A percentile compares a stretch with the other conserved stretches of the same genome.
phyloP scores from a whole-genome alignment of 2,888 invertebrate genomes.

The Seira ritae region DNA sequence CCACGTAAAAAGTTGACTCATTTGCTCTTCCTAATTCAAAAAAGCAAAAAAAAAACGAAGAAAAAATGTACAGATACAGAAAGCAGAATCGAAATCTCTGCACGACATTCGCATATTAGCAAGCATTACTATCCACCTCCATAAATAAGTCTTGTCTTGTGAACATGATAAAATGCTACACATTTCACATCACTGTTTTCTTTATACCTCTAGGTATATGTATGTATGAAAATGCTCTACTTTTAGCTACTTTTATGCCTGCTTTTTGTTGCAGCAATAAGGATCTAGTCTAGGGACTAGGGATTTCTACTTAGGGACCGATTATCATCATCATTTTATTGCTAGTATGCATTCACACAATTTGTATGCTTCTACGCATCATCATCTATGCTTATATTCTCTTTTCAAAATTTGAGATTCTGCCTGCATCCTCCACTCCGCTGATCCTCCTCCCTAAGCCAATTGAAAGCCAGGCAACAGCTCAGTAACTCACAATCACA shows the following conservation, averaged over 20 bases:
- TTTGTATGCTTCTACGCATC: neutral
- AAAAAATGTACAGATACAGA: neutral
- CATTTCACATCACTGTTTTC: neutral
- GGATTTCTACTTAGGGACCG: neutral
- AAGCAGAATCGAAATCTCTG: neutral
- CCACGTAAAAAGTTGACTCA: neutral
- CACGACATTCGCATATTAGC: slow-evolving; percentile 24
- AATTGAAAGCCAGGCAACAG: too few relatives aligned
- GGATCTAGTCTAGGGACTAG: too few relatives aligned
- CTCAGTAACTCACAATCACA: too few relatives aligned
- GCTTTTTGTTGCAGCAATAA: too few relatives aligned
- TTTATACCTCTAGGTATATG: neutral
- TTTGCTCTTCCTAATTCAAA: neutral
- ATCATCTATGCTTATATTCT: neutral
- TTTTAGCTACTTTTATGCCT: neutral
- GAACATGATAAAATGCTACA: too few relatives aligned
- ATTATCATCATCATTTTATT: neutral
- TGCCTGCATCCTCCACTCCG: neutral
- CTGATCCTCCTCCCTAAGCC: neutral
- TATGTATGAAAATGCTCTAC: neutral
- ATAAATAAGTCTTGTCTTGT: neutral
- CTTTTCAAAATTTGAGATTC: neutral
- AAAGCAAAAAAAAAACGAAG: neutral
- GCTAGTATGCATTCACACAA: neutral
- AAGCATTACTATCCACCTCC: neutral